These are phyloP conservation scores for Salvelinus sp. DNA, from an alignment of 2,113 vertebrate species.

Conservation along the genomic window DNA sequence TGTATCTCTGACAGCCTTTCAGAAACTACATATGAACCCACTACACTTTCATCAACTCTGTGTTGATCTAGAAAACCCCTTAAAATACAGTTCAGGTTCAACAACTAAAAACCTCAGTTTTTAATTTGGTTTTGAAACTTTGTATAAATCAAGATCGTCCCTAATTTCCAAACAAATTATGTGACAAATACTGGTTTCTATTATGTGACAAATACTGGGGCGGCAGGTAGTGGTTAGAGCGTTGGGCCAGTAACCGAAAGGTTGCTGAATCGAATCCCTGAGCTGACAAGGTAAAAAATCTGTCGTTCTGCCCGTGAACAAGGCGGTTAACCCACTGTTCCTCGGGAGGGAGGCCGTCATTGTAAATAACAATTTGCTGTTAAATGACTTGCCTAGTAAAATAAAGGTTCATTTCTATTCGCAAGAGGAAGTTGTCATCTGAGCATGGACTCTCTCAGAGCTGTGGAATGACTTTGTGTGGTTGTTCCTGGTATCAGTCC, in stretches of 20 bases:
- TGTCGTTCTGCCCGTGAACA: too few relatives aligned
- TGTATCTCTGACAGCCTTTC: too few relatives aligned
- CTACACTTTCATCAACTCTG: neutral
- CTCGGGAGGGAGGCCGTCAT: too few relatives aligned
- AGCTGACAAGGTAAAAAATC: too few relatives aligned
- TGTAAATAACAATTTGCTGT: too few relatives aligned
- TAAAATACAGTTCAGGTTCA: neutral
- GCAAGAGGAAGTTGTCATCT: neutral
- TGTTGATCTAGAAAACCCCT: neutral
- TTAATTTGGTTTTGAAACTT: neutral
- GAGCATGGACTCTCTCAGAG: neutral
- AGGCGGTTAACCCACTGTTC: too few relatives aligned
- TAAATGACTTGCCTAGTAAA: too few relatives aligned
- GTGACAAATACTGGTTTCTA: neutral
- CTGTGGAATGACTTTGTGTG: conserved; percentile 9
- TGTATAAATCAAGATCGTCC: neutral
- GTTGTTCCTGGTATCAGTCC: conserved; percentile 33
- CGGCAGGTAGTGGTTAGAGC: too few relatives aligned
- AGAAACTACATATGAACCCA: neutral
- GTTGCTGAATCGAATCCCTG: too few relatives aligned
- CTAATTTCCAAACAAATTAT: neutral
- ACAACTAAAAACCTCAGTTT: neutral
- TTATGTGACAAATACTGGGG: neutral
- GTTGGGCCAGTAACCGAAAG: too few relatives aligned
- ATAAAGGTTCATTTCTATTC: neutral